Base-by-base conservation (phyloP, 2,113 vertebrate genomes). In the Xiphophorus maculatus region DNA sequence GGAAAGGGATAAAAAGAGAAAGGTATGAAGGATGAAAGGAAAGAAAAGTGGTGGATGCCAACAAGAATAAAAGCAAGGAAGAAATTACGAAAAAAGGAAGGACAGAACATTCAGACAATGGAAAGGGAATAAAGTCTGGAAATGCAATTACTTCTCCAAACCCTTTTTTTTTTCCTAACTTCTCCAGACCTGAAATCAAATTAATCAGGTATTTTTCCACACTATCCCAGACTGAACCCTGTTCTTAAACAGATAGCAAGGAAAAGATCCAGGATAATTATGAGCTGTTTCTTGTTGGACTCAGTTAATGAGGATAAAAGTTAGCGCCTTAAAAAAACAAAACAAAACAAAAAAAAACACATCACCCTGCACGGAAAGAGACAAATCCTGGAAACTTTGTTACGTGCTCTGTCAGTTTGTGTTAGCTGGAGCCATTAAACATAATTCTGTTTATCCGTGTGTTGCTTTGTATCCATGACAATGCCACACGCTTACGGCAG, bases 401-500 rank as follows among this genome's bases (percentile, higher is more conserved):
- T 73, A 66, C 66, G 60, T 32, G 0, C 69, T 85, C 48, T 77
- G 79, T 85, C 71, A 0, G n/a, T 48, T 73, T 4, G 3, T 1
- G 8, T 86, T 82, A 89, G 65, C 35, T 28, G 74, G 84, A 35
- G 62, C 44, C 32, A 5, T 76, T 61, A 69, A 84, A 76, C 48
- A 2, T 44, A 73, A 25, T 42, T 44, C 17, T 87, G 87, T 89
- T 85, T 83, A 3, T 76, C 60, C 32, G 4, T 82, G 84, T 86
- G 88, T 92, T 91, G 69, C 85, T 27, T 58, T 28, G 89, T 87
- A 85, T 83, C 87, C 75, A 80, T 77, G 90, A 77, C 84, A 63
- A 78, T 82, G 51, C 51, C 51, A 58, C 22, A 63, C 51, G 95
- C 98, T 91, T 90, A 99, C 98, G 95, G 91, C 98, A 99, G 78